phyloP scores from a whole-genome alignment of 2,797 vertebrate genomes.

The Streptopelia turtur region DNA sequence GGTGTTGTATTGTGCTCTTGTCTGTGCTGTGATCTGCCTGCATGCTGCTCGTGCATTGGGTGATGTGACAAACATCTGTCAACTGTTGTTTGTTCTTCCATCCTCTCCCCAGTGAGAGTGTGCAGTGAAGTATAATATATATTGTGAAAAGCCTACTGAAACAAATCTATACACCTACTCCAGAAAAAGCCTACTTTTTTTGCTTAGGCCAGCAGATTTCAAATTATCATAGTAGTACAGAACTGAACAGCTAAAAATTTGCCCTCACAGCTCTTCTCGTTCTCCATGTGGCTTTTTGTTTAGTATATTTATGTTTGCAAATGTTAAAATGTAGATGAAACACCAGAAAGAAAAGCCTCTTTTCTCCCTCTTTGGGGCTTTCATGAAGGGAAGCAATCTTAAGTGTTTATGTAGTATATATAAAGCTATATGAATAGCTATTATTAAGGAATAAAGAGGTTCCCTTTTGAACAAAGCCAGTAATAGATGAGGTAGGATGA shows the following conservation, averaged over 20 bases:
- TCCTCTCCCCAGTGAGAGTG: background rate
- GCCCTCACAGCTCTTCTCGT: background rate
- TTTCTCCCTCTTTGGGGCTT: background rate
- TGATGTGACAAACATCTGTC: background rate
- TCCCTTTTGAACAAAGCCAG: background rate
- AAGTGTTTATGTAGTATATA: background rate
- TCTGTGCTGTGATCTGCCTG: background rate
- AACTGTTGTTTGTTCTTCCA: background rate
- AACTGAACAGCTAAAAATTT: background rate
- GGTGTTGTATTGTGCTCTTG: background rate
- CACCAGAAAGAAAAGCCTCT: background rate
- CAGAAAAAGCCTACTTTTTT: background rate
- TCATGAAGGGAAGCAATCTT: background rate
- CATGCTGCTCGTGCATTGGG: background rate
- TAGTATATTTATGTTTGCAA: background rate
- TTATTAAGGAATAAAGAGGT: background rate
- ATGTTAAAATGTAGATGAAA: background rate
- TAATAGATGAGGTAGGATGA: background rate
- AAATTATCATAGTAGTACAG: background rate
- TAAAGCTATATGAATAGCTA: background rate
- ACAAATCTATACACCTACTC: background rate
- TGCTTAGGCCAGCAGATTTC: background rate
- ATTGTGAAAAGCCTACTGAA: background rate
- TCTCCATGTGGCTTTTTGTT: background rate
- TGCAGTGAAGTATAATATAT: background rate